phyloP scores from a whole-genome alignment of 2,888 invertebrate species.

The Sminthurinus aureus region DNA sequence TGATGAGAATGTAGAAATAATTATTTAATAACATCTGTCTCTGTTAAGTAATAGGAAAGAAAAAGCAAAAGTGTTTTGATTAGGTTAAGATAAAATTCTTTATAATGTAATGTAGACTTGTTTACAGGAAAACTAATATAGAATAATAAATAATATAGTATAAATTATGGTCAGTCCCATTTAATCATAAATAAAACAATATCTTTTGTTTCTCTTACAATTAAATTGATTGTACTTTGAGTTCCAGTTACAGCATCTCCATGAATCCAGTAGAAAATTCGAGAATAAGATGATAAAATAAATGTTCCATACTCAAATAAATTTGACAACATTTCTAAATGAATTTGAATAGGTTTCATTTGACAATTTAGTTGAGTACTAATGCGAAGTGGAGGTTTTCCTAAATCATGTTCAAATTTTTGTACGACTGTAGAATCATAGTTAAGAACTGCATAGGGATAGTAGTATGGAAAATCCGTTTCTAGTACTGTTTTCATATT shows the following conservation, averaged over 20 bases:
- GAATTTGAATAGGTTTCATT: neutral
- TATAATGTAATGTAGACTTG: neutral
- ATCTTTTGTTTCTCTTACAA: neutral
- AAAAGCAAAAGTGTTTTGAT: too few species aligned
- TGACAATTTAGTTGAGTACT: neutral
- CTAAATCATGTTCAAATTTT: constrained; percentile 13
- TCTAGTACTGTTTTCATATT: constrained; percentile 3
- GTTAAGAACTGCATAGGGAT: constrained; percentile 20
- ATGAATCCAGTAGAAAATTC: neutral
- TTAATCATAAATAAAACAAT: neutral
- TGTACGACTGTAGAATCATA: neutral
- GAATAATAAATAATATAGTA: too few species aligned
- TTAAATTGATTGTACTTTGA: neutral
- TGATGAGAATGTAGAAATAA: constrained; percentile 5
- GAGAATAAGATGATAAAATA: neutral
- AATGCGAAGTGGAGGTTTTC: neutral
- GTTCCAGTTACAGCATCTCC: neutral
- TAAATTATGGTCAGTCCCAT: neutral
- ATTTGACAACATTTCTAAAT: constrained; percentile 11
- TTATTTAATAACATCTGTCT: neutral
- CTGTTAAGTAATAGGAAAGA: too few species aligned
- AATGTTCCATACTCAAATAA: neutral
- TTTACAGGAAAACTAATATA: neutral
- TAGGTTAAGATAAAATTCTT: too few species aligned
- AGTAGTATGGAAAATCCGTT: constrained; percentile 37